Evolutionary conservation across 1,140 invertebrate species (phyloP), one percentile per base, ranked within the genome.

Genomic region (Augochlora pura): DNA sequence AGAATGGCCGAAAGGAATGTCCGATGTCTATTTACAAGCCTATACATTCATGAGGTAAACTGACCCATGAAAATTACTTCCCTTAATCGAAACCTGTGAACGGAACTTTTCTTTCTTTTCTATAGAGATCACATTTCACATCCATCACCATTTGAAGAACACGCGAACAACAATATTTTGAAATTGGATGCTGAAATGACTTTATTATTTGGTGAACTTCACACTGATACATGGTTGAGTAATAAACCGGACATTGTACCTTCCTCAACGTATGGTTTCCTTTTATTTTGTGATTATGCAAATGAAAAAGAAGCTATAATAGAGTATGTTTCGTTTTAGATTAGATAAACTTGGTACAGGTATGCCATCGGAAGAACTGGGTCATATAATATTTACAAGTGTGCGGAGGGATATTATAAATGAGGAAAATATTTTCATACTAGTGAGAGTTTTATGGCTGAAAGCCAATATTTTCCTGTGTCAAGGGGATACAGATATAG

Each of bases 151-250:
- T 84, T 93, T 6, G 91, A 91, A 73, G 93, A 93, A 77, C 89
- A 91, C 72, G 89, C 92, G 69, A 90, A 94, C 46, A 91, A 94
- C 82, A 90, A 93, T 79, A 91, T 94, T 60, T 84, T 95, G 7
- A 89, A 94, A 67, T 91, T 94, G 68, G 95, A 95, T 89, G 93
- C 93, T 18, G 91, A 93, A 85, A 94, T 94, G 85, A 95, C 95
- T 80, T 89, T 96, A 27, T 87, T 96, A 18, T 95, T 93, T 86
- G 94, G 95, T 73, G 96, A 96, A 93, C 91, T 96, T 60, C 90
- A 91, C 75, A 91, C 95, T 0, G 94, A 95, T 89, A 92, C 91
- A 80, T 95, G 94, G 93, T 80, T 95, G 8, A 90, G 89, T 62
- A 91, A 91, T 74, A 94, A 94, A 87, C 93, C 94, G 21, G 90